These are phyloP conservation scores for Tachypleus tridentatus DNA, from an alignment of 1,140 invertebrate species.

Conservation along the genomic window DNA sequence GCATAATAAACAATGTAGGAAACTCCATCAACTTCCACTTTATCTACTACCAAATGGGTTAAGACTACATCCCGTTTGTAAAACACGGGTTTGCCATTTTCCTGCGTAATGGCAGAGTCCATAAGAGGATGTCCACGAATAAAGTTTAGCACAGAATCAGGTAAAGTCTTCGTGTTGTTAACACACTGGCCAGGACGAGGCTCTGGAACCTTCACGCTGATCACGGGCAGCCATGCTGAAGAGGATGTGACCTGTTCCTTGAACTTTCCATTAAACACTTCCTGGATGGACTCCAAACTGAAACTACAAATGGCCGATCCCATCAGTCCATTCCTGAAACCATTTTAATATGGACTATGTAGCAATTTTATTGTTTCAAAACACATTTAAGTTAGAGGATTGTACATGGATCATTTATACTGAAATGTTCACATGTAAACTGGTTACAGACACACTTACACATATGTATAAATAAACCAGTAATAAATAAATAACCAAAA, in stretches of 20 bases:
- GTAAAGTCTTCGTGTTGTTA: conserved; percentile 70
- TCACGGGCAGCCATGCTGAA: conserved; percentile 81
- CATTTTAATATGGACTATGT: too few species aligned
- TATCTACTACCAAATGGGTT: conserved; percentile 73
- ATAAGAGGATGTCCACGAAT: conserved; percentile 91
- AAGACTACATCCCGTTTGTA: conserved; percentile 77
- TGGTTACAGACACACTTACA: too few species aligned
- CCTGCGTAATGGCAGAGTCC: conserved; percentile 80
- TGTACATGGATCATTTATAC: background rate
- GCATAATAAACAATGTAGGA: conserved; percentile 76
- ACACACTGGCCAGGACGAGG: conserved; percentile 81
- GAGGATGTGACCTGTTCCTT: conserved; percentile 81
- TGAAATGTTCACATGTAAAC: too few species aligned
- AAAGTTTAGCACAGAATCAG: conserved; percentile 78
- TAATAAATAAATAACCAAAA: too few species aligned
- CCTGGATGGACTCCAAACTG: conserved; percentile 71
- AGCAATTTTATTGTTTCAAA: too few species aligned
- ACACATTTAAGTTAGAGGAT: background rate
- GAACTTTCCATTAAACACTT: conserved; percentile 77
- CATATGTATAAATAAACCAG: too few species aligned
- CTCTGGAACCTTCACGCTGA: conserved; percentile 70
- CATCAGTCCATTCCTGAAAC: conserved; percentile 65
- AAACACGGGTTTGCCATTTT: conserved; percentile 76
- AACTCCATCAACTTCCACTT: conserved; percentile 57
- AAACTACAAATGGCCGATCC: conserved; percentile 92